Evolutionary conservation across 2,113 vertebrate species (phyloP).

Genomic region (Pseudorectes ferrugineus): DNA sequence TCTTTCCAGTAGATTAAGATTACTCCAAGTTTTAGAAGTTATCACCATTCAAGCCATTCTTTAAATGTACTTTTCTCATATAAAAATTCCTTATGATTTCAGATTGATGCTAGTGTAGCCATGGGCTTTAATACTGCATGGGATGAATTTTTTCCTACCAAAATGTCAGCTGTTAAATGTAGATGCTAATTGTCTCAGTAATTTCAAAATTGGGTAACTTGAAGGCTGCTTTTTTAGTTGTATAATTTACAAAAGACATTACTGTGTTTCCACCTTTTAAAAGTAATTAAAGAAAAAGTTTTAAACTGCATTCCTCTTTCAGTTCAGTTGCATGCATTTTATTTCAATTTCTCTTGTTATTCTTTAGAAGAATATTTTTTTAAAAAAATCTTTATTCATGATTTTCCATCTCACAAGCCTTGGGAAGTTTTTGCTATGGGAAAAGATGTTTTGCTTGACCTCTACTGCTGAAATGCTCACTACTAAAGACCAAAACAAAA

Average conservation of each 20-base stretch:
- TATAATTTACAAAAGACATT: not conserved
- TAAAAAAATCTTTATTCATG: not conserved
- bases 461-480: not conserved
- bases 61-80: not conserved
- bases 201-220: not conserved
- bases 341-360: not conserved
- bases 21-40: not conserved
- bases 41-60: not conserved
- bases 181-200: not conserved
- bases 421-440: not conserved
- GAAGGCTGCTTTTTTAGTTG: not conserved
- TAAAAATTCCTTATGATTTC: not conserved
- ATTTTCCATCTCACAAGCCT: not conserved
- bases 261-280: not conserved
- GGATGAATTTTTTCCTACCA: not conserved
- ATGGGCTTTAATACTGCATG: not conserved
- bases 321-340: not conserved
- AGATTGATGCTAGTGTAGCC: not conserved
- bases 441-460: slow-evolving; percentile 21
- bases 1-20: not conserved
- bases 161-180: not conserved
- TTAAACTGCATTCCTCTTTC: not conserved
- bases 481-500: not conserved
- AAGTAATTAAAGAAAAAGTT: not conserved
- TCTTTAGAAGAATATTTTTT: not conserved